phyloP scores from a whole-genome alignment of 2,888 invertebrate species.

The Tethea ocularis region DNA sequence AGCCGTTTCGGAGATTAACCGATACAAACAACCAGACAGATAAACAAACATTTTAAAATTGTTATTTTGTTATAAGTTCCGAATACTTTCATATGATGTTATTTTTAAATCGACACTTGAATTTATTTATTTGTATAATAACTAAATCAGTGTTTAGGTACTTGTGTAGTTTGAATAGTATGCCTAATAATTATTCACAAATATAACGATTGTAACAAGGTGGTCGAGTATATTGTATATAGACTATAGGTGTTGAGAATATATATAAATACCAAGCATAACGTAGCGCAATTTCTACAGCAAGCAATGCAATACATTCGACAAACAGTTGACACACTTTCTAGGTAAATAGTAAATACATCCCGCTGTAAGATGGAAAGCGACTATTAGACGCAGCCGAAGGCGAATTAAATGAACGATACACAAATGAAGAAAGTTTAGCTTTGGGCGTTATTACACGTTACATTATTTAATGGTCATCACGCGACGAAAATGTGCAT shows the following conservation, averaged over 20 bases:
- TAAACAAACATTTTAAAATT: too few species aligned
- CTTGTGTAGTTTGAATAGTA: too few species aligned
- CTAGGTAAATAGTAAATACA: constrained; percentile 31
- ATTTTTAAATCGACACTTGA: too few species aligned
- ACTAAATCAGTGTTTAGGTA: too few species aligned
- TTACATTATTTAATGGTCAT: constrained; percentile 1
- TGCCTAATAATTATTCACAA: too few species aligned
- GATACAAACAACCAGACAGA: too few species aligned
- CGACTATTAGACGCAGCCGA: background rate
- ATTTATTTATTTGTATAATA: too few species aligned
- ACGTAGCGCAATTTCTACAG: constrained; percentile 4
- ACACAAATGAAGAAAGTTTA: constrained; percentile 9
- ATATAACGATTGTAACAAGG: too few species aligned
- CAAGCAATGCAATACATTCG: background rate
- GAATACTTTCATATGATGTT: too few species aligned
- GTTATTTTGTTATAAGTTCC: too few species aligned
- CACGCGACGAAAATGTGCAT: background rate
- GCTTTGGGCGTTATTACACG: constrained; percentile 6
- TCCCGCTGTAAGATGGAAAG: constrained; percentile 10
- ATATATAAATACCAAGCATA: constrained; percentile 14
- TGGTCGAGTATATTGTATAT: background rate
- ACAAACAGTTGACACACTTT: constrained; percentile 39
- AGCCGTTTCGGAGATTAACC: too few species aligned
- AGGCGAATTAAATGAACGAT: constrained; percentile 7
- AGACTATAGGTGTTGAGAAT: background rate